A percentile compares a stretch with the other conserved stretches of the same genome.
Conservation (phyloP, 2,113 vertebrate genomes). For the Cryptomyrus ogoouensis region DNA sequence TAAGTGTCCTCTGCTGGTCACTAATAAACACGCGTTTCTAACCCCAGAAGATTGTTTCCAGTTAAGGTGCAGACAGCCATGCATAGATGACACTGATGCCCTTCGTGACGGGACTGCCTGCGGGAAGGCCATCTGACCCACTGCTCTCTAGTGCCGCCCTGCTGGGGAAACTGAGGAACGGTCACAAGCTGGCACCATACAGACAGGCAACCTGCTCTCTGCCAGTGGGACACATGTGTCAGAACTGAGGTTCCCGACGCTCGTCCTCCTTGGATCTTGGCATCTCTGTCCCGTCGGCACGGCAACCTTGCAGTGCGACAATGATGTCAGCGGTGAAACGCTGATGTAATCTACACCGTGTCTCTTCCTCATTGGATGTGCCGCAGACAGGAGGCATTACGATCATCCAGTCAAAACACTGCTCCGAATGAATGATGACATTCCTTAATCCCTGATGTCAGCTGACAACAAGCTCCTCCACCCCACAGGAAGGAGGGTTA, state of each 20-base stretch:
- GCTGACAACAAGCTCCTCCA: constrained; percentile 23
- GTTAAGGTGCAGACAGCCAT: background rate
- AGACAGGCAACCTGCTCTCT: background rate
- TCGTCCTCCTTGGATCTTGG: background rate
- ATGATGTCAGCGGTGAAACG: background rate
- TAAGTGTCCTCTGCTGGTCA: background rate
- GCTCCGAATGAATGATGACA: constrained; percentile 1
- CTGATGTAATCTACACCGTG: background rate
- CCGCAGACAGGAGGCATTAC: background rate
- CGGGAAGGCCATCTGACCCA: background rate
- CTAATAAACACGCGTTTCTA: background rate
- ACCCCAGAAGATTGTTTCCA: background rate
- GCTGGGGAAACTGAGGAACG: background rate
- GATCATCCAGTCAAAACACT: background rate
- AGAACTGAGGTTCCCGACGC: background rate
- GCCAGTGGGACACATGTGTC: background rate
- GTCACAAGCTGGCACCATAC: background rate
- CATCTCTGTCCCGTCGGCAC: background rate
- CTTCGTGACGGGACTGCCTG: background rate
- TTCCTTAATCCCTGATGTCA: constrained; percentile 21
- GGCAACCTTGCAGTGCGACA: background rate
- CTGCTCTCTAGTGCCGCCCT: background rate
- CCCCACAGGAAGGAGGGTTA: constrained; percentile 29
- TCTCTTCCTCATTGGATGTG: background rate
- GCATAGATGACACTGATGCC: background rate